A percentile compares a stretch with the other conserved stretches of the same genome.
Conservation (phyloP, 2,888 invertebrate genomes). For the Drosophila austrosaltans region DNA sequence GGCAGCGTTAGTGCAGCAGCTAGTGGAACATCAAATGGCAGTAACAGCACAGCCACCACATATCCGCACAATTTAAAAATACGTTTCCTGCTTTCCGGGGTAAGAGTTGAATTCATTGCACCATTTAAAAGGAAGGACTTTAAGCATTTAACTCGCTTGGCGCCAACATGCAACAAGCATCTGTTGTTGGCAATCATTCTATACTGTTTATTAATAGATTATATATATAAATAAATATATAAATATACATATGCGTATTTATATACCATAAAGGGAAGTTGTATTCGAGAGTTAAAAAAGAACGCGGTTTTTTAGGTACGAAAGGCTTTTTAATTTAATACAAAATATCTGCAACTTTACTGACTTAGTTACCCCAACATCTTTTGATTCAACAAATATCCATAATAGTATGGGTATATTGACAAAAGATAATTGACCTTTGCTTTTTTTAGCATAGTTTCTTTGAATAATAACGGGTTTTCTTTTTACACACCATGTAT, state of each 20-base stretch:
- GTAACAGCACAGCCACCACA: constrained; percentile 74
- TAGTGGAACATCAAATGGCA: constrained; percentile 38
- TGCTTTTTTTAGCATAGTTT: too few species aligned
- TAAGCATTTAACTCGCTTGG: constrained; percentile 3
- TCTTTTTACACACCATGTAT: too few species aligned
- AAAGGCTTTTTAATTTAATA: too few species aligned
- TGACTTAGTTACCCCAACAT: too few species aligned
- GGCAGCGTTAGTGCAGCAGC: constrained; percentile 35
- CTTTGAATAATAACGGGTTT: too few species aligned
- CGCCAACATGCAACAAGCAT: constrained; percentile 34
- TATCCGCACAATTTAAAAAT: constrained; percentile 84
- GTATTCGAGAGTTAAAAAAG: not conserved
- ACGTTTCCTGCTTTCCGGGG: constrained; percentile 83
- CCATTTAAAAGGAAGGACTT: not conserved
- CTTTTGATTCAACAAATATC: too few species aligned
- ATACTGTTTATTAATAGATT: not conserved
- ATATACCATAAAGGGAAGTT: not conserved
- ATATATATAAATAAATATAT: not conserved
- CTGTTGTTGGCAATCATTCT: constrained; percentile 21
- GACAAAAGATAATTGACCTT: too few species aligned
- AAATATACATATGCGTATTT: not conserved
- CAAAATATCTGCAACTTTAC: too few species aligned
- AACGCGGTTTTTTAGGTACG: too few species aligned
- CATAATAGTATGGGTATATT: too few species aligned
- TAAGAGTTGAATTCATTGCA: constrained; percentile 58